These are phyloP conservation scores for Eupristina koningsbergeri DNA, from an alignment of 1,140 invertebrate genomes.

Conservation along the genomic window DNA sequence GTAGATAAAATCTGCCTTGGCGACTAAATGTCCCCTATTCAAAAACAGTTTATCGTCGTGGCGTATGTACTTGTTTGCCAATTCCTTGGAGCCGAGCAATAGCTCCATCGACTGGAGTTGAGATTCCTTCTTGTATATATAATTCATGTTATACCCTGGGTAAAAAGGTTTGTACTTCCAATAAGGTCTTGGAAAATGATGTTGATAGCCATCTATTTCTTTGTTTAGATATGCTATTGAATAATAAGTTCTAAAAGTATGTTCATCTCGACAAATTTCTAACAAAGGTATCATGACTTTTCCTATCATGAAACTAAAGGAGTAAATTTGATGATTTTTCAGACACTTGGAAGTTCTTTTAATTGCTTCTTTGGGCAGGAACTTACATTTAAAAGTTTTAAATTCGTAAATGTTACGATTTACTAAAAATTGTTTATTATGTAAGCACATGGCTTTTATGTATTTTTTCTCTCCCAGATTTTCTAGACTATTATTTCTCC, in stretches of 20 bases:
- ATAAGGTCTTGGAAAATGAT: slow-evolving; percentile 57
- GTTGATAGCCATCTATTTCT: slow-evolving; percentile 59
- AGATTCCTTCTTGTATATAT: slow-evolving; percentile 57
- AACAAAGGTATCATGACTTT: slow-evolving; percentile 63
- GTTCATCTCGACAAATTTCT: slow-evolving; percentile 70
- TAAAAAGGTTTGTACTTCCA: slow-evolving; percentile 63
- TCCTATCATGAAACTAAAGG: slow-evolving; percentile 58
- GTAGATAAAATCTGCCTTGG: slow-evolving; percentile 72
- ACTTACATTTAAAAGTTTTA: slow-evolving; percentile 28
- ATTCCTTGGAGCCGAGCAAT: slow-evolving; percentile 59
- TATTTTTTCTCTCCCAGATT: slow-evolving; percentile 25
- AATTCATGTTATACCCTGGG: slow-evolving; percentile 52
- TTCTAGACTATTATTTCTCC: slow-evolving; percentile 55
- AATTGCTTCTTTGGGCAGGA: background rate
- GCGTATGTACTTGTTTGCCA: slow-evolving; percentile 54
- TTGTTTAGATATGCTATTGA: slow-evolving; percentile 62
- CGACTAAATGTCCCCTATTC: slow-evolving; percentile 69
- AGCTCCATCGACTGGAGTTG: slow-evolving; percentile 59
- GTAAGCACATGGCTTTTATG: slow-evolving; percentile 50
- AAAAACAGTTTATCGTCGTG: slow-evolving; percentile 56
- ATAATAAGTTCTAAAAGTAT: slow-evolving; percentile 67
- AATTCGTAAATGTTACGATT: slow-evolving; percentile 36
- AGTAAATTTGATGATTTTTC: slow-evolving; percentile 25
- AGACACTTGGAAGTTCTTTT: background rate
- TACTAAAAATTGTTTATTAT: slow-evolving; percentile 52